Percentiles rank a stretch among this genome's conserved stretches.
Conservation (phyloP, 2,113 vertebrate species). For the Salvelinus sp. region DNA sequence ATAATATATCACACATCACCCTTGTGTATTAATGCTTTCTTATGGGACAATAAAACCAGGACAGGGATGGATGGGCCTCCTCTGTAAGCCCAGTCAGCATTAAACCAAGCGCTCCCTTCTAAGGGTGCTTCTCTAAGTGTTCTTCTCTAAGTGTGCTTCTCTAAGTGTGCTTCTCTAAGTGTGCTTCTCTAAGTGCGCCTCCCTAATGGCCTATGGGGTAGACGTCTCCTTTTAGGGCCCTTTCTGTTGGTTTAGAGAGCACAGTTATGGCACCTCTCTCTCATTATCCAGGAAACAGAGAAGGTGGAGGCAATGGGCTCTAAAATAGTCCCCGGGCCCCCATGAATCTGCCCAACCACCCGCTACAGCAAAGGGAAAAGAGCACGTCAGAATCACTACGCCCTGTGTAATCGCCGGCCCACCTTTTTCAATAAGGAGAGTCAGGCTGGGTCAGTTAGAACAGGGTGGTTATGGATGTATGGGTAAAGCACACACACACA, state of each 20-base stretch:
- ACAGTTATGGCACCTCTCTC: constrained; percentile 46
- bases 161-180: constrained; percentile 33
- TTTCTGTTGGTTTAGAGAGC: constrained; percentile 43
- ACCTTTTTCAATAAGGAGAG: background rate
- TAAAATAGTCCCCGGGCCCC: constrained; percentile 30
- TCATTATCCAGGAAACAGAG: constrained; percentile 24
- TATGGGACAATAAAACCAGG: too few species aligned
- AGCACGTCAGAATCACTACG: background rate
- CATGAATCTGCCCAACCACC: constrained; percentile 51
- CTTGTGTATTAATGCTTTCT: too few species aligned
- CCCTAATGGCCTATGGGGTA: constrained; percentile 57
- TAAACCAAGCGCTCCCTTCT: constrained; percentile 49
- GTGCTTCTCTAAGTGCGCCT: constrained; percentile 31
- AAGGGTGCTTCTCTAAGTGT: too few species aligned
- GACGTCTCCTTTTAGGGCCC: constrained; percentile 55
- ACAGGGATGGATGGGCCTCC: background rate
- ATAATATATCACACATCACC: too few species aligned
- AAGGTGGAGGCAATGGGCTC: constrained; percentile 43
- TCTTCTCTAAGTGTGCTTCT: too few species aligned
- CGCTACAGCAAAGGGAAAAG: constrained; percentile 3
- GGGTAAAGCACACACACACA: background rate
- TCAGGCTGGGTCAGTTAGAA: background rate
- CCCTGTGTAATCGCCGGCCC: background rate
- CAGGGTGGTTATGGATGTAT: background rate
- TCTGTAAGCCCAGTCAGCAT: constrained; percentile 9